Conservation (phyloP, 2,888 invertebrate genomes). For the Scaptomyza parva region DNA sequence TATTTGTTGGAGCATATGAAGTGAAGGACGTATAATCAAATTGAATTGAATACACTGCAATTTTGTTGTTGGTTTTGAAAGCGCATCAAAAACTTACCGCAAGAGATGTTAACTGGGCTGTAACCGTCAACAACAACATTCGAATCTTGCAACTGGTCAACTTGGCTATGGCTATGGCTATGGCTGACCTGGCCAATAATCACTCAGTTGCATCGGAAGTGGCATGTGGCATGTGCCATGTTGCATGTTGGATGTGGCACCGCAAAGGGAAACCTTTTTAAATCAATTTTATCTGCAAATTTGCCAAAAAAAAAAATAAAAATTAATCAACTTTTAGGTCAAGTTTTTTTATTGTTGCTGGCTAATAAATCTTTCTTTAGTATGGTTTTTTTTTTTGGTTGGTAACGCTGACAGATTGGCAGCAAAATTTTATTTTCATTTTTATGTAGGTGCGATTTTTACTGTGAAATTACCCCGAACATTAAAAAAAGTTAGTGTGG, state of each 20-base stretch:
- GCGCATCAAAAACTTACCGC: slow-evolving; percentile 80
- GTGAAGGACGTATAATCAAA: slow-evolving; percentile 26
- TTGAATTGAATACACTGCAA: slow-evolving; percentile 26
- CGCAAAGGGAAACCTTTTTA: slow-evolving; percentile 1
- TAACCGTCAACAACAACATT: too few relatives aligned
- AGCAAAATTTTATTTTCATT: slow-evolving; percentile 5
- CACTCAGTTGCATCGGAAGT: slow-evolving; percentile 21
- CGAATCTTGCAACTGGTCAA: slow-evolving; percentile 29
- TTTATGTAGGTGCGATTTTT: slow-evolving; percentile 59
- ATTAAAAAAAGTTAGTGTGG: slow-evolving; percentile 40
- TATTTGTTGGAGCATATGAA: not conserved
- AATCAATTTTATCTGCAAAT: slow-evolving; percentile 27
- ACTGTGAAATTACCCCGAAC: slow-evolving; percentile 46
- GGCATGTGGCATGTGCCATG: slow-evolving; percentile 1
- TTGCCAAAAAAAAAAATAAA: slow-evolving; percentile 25
- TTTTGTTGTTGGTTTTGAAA: slow-evolving; percentile 70
- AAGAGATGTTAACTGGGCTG: slow-evolving; percentile 64
- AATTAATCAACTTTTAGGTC: slow-evolving; percentile 55
- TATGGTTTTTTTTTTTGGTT: slow-evolving; percentile 1
- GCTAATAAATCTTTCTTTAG: slow-evolving; percentile 33
- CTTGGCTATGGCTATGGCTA: slow-evolving; percentile 8
- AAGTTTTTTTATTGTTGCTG: slow-evolving; percentile 1
- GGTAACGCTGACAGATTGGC: slow-evolving; percentile 48
- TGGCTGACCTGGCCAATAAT: slow-evolving; percentile 19
- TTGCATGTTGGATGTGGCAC: slow-evolving; percentile 7